Conservation (phyloP, 2,113 vertebrate species). For the Antigone vipio region DNA sequence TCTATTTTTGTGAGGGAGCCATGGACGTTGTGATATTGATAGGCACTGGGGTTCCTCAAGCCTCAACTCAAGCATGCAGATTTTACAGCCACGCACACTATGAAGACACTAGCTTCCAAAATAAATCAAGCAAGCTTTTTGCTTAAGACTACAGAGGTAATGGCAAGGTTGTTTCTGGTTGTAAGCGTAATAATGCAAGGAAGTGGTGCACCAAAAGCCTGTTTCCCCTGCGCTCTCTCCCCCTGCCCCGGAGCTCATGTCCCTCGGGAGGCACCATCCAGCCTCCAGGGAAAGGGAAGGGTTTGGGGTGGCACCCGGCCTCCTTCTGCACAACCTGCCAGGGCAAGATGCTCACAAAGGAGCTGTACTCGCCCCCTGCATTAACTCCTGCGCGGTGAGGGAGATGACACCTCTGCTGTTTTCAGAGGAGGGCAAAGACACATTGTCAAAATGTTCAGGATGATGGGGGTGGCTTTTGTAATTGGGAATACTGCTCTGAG, state of each 20-base stretch:
- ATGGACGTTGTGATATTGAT: background rate
- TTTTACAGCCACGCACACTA: background rate
- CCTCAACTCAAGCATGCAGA: background rate
- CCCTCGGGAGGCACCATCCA: background rate
- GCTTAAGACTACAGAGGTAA: background rate
- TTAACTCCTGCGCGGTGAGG: accelerated
- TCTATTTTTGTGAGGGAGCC: background rate
- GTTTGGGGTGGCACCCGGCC: background rate
- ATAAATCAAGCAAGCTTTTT: background rate
- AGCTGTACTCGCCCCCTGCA: background rate
- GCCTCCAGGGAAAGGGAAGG: background rate
- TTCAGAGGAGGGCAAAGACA: background rate
- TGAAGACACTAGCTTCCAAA: background rate
- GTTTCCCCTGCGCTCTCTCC: background rate
- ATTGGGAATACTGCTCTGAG: background rate
- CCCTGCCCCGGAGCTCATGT: background rate
- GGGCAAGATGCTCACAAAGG: background rate
- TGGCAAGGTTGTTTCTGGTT: background rate
- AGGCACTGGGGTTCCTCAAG: background rate
- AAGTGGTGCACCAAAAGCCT: background rate
- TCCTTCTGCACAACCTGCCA: background rate
- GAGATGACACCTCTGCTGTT: background rate
- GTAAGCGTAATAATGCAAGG: background rate
- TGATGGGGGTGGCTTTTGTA: background rate
- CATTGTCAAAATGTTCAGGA: background rate